Percentiles rank a stretch among this genome's conserved stretches.
phyloP scores from a whole-genome alignment of 2,797 vertebrate species.

The Sebastes miniatus region DNA sequence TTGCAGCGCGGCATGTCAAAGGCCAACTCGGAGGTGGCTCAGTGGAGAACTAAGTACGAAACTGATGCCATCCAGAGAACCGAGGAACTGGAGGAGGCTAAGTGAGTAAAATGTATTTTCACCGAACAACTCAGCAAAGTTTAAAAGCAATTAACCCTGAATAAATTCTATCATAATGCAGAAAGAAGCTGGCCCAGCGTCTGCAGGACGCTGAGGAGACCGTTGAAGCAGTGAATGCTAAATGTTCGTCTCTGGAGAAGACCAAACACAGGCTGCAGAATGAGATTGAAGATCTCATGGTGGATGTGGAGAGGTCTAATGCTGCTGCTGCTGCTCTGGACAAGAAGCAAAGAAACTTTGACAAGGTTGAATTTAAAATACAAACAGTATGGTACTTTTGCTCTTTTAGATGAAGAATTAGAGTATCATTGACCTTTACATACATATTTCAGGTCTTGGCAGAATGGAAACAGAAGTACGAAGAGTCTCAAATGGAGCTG shows the following conservation, averaged over 20 bases:
- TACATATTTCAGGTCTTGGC: slow-evolving; percentile 31
- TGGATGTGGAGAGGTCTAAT: slow-evolving; percentile 88
- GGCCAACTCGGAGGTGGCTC: slow-evolving; percentile 87
- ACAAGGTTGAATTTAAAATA: slow-evolving; percentile 37
- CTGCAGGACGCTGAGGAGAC: slow-evolving; percentile 90
- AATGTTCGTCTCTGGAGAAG: slow-evolving; percentile 91
- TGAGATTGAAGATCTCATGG: slow-evolving; percentile 92
- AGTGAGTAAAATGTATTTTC: slow-evolving; percentile 60
- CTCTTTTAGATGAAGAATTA: neutral
- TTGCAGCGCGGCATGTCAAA: slow-evolving; percentile 79
- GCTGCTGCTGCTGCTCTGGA: slow-evolving; percentile 78
- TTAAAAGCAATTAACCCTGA: neutral
- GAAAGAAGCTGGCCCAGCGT: slow-evolving; percentile 88
- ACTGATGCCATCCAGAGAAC: slow-evolving; percentile 87
- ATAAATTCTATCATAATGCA: neutral
- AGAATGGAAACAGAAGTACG: slow-evolving; percentile 85
- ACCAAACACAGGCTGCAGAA: slow-evolving; percentile 88
- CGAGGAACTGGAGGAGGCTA: slow-evolving; percentile 86
- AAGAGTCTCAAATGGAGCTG: slow-evolving; percentile 81
- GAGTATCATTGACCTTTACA: neutral
- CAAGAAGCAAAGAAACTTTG: slow-evolving; percentile 79
- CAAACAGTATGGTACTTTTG: too few relatives aligned
- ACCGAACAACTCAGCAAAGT: neutral
- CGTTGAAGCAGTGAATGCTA: slow-evolving; percentile 88
- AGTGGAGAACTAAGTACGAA: slow-evolving; percentile 89